phyloP scores from a whole-genome alignment of 2,797 vertebrate species.

The Xiphophorus birchmanni region DNA sequence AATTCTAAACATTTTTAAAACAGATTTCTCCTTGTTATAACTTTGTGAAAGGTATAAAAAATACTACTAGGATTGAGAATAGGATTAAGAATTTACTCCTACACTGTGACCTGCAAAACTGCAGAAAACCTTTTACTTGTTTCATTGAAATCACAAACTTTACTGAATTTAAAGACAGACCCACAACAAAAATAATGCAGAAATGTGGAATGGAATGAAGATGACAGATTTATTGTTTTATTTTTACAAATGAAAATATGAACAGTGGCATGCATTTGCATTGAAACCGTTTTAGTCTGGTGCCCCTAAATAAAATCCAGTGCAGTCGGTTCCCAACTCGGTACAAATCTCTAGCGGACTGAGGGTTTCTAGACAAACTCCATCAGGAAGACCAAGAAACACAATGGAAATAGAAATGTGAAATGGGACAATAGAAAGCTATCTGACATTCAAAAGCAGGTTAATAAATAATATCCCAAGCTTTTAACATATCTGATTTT shows the following conservation, averaged over 20 bases:
- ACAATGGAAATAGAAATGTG: background rate
- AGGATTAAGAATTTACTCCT: background rate
- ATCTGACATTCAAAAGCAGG: background rate
- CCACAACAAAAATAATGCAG: background rate
- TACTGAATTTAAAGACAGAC: background rate
- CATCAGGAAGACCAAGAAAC: background rate
- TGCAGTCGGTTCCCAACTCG: background rate
- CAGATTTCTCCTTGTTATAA: constrained; percentile 39
- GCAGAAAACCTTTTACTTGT: background rate
- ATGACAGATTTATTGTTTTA: background rate
- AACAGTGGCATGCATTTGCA: background rate
- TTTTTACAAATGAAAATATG: background rate
- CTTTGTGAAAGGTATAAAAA: constrained; percentile 1
- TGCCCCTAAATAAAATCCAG: background rate
- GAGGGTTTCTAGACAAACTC: background rate
- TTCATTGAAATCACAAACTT: background rate
- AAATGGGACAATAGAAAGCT: too few species aligned
- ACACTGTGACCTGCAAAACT: background rate
- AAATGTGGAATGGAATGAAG: background rate
- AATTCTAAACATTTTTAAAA: constrained; percentile 77
- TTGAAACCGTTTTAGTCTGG: background rate
- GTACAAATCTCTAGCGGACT: background rate
- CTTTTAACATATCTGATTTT: background rate
- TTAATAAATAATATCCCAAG: background rate
- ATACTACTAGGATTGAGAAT: background rate